These are phyloP conservation scores for Chaetodon trifascialis DNA, from an alignment of 2,113 vertebrate species.

Conservation along the genomic window DNA sequence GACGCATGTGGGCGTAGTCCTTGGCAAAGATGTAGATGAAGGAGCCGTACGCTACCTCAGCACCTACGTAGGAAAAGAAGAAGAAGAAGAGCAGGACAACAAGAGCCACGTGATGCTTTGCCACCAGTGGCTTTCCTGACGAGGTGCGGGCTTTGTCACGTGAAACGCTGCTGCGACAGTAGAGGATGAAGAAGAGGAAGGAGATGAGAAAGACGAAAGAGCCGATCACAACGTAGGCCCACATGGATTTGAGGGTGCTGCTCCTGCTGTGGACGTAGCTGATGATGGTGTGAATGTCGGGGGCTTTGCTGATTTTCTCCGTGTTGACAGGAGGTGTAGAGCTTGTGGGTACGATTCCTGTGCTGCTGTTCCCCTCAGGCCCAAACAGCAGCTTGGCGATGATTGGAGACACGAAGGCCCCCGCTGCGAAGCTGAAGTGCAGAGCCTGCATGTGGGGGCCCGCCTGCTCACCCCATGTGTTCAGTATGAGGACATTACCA, in stretches of 20 bases:
- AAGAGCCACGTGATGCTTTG: constrained; percentile 87
- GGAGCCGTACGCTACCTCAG: constrained; percentile 92
- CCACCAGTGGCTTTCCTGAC: constrained; percentile 66
- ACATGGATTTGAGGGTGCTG: constrained; percentile 80
- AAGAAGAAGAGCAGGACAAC: constrained; percentile 89
- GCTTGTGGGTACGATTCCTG: background rate
- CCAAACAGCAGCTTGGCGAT: constrained; percentile 90
- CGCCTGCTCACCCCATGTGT: constrained; percentile 87
- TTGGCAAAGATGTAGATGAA: constrained; percentile 91
- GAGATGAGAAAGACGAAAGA: constrained; percentile 86
- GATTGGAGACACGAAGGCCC: constrained; percentile 91
- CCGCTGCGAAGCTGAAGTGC: constrained; percentile 94
- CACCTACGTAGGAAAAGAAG: constrained; percentile 94
- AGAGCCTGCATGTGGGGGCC: constrained; percentile 95
- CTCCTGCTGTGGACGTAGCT: background rate
- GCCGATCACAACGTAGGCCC: constrained; percentile 90
- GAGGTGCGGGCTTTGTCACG: constrained; percentile 67
- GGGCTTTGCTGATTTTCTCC: background rate
- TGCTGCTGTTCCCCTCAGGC: constrained; percentile 4
- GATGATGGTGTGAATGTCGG: background rate
- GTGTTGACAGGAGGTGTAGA: background rate
- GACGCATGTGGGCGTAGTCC: constrained; percentile 81
- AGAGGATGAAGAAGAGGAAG: constrained; percentile 86
- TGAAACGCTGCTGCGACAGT: constrained; percentile 65
- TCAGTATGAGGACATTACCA: constrained; percentile 91